Percentiles rank a stretch among this genome's conserved stretches.
phyloP scores from a whole-genome alignment of 2,888 invertebrate species.

The Coleophora deauratella region DNA sequence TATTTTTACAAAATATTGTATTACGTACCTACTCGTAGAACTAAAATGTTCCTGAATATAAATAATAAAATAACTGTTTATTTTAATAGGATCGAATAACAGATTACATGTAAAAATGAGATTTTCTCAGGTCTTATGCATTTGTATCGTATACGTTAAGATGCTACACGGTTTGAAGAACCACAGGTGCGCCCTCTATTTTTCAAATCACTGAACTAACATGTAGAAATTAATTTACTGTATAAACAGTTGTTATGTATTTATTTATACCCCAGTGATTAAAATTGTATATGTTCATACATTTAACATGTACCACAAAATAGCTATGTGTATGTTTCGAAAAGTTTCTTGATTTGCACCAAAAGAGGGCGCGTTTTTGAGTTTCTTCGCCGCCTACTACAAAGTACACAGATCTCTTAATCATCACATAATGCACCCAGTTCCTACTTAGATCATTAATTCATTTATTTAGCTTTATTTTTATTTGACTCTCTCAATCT shows the following conservation, averaged over 20 bases:
- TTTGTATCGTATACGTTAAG: slow-evolving; percentile 53
- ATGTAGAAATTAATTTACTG: no score
- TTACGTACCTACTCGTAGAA: not conserved
- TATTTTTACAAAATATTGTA: no score
- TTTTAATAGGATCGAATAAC: slow-evolving; percentile 6
- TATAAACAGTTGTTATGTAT: no score
- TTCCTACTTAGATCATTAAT: slow-evolving; percentile 68
- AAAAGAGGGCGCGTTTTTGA: no score
- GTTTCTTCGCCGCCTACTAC: no score
- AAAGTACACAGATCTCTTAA: slow-evolving; percentile 50
- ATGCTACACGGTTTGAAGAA: not conserved
- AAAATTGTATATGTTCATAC: no score
- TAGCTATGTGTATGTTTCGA: no score
- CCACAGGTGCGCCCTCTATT: no score
- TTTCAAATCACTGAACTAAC: no score
- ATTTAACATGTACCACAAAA: no score
- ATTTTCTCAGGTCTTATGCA: slow-evolving; percentile 43
- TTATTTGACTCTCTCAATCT: slow-evolving; percentile 28
- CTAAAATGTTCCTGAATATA: slow-evolving; percentile 29
- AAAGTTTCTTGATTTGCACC: no score
- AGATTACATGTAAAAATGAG: slow-evolving; percentile 11
- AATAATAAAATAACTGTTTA: slow-evolving; percentile 21
- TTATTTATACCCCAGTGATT: no score
- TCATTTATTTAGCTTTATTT: slow-evolving; percentile 51
- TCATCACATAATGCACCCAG: slow-evolving; percentile 65